Evolutionary conservation across 1,140 invertebrate species (phyloP), one percentile per base, ranked within the genome.

Genomic region (Atopsyche davidsoni): DNA sequence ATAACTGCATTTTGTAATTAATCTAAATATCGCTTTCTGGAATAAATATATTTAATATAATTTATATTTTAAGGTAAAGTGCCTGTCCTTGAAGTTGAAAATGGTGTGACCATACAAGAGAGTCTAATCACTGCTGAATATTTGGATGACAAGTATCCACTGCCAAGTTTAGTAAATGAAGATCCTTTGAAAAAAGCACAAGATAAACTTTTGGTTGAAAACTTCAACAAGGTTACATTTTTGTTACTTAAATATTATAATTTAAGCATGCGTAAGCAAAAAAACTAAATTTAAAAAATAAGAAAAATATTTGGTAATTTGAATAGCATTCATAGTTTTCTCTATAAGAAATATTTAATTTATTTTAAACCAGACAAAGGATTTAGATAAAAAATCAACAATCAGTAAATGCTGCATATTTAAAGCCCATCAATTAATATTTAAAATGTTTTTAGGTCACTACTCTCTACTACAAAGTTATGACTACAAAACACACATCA

Each of bases 81-180:
- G 2, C 92, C 92, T 23, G 79, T 85, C 7, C 58, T 96, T 25
- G 86, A 92, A 68, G 60, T 85, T 11, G 80, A 81, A 23, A 77
- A 85, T 16, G 68, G 66, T 16, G 61, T 72, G 2, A 72, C 80
- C 4, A 63, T 93, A 0, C 87, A 81, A 49, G 91, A 95, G 65
- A 92, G 88, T 59, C 65, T 88, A 19, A 77, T 92, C 7, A 84
- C 88, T 39, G 79, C 81, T 28, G 89, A 95, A 62, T 94, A 89
- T 64, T 63, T 95, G 23, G 90, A 95, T 61, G 87, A 93, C 46
- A 79, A 77, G 43, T 89, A 87, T 67, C 77, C 80, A 1, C 61
- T 84, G 19, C 69, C 79, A 14, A 79, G 74, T 17, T 69, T 94
- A 1, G 76, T 83, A 59, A 76, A 86, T 2, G 72, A 69, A 28